phyloP scores from a whole-genome alignment of 2,888 invertebrate species.

The Phragmatobia fuliginosa region DNA sequence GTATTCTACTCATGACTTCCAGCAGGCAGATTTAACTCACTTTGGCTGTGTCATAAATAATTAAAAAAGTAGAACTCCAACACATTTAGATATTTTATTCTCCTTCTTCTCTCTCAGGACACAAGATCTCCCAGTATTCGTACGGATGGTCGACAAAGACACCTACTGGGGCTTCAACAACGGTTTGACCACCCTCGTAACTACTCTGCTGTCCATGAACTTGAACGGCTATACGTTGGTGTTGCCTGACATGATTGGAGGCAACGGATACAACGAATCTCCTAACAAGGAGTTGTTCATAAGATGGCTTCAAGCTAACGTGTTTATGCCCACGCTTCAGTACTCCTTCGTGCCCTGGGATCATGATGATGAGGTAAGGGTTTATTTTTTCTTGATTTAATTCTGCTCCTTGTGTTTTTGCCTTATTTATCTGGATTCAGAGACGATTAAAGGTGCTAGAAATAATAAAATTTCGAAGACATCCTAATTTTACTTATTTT shows the following conservation, averaged over 20 bases:
- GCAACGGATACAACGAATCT: constrained; percentile 87
- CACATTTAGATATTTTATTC: not conserved
- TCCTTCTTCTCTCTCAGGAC: constrained; percentile 74
- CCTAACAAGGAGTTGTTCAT: constrained; percentile 89
- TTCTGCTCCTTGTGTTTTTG: too few relatives aligned
- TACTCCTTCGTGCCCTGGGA: constrained; percentile 94
- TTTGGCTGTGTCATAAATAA: too few relatives aligned
- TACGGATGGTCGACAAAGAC: constrained; percentile 93
- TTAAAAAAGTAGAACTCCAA: too few relatives aligned
- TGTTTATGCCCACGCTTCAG: constrained; percentile 93
- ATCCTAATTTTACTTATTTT: too few relatives aligned
- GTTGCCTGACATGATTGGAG: constrained; percentile 93
- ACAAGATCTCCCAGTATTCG: constrained; percentile 90
- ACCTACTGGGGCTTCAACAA: constrained; percentile 89
- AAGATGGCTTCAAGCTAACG: constrained; percentile 92
- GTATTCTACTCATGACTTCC: too few relatives aligned
- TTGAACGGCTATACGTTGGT: constrained; percentile 90
- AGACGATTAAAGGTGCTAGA: too few relatives aligned
- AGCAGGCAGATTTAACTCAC: too few relatives aligned
- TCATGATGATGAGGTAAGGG: constrained; percentile 86
- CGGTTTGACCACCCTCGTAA: constrained; percentile 90
- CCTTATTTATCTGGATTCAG: too few relatives aligned
- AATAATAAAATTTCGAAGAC: too few relatives aligned
- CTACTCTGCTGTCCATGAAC: constrained; percentile 89
- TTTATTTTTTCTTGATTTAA: too few relatives aligned